A percentile compares a stretch with the other conserved stretches of the same genome.
Conservation (phyloP, 1,140 invertebrate species). For the Drosophila leontia region DNA sequence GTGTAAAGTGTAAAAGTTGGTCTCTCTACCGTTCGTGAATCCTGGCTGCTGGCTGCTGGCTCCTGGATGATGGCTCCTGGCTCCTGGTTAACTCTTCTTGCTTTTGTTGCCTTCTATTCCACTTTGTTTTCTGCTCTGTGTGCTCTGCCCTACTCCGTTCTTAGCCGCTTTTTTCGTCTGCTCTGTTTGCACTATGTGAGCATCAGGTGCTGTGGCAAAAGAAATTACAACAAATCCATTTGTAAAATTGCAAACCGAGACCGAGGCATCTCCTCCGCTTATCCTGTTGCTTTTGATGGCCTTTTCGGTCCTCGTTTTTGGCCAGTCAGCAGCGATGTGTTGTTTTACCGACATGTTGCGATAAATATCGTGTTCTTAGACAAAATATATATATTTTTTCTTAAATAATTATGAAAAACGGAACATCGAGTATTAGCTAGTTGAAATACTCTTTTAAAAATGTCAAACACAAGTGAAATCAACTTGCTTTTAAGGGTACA, state of each 20-base stretch:
- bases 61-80: constrained; percentile 2
- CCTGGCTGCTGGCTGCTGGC: neutral
- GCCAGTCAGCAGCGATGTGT: constrained; percentile 15
- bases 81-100: constrained; percentile 14
- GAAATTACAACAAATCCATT: constrained; percentile 83
- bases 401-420: neutral
- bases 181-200: constrained; percentile 67
- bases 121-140: constrained; percentile 60
- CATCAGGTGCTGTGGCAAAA: constrained; percentile 81
- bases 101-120: constrained; percentile 67
- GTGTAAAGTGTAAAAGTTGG: constrained; percentile 80
- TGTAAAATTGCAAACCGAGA: constrained; percentile 81
- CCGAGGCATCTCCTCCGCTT: constrained; percentile 59
- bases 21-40: constrained; percentile 37
- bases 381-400: neutral
- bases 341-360: neutral
- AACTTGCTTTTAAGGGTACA: neutral
- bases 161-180: constrained; percentile 33
- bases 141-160: constrained; percentile 15
- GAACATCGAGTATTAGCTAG: neutral
- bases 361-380: constrained; percentile 9
- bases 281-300: constrained; percentile 72
- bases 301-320: constrained; percentile 36
- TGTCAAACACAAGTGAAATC: neutral
- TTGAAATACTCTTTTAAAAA: neutral